phyloP scores from a whole-genome alignment of 1,140 invertebrate species.

The Watersipora subatra region DNA sequence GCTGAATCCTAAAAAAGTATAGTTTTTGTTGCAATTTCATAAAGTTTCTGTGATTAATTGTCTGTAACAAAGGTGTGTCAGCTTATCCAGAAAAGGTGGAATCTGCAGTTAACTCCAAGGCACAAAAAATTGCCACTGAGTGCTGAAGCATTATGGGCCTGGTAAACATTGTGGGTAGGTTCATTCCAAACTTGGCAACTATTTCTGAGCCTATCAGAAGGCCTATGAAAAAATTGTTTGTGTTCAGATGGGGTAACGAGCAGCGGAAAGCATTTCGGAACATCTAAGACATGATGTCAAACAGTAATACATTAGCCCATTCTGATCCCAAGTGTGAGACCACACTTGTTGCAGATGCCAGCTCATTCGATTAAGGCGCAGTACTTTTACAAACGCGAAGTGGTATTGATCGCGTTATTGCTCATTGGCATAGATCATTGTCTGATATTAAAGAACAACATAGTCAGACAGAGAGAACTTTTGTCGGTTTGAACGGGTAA shows the following conservation, averaged over 20 bases:
- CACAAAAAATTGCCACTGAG: slow-evolving; percentile 9
- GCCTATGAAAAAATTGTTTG: neutral
- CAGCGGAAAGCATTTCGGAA: neutral
- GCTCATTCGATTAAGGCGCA: slow-evolving; percentile 6
- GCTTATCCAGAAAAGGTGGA: neutral
- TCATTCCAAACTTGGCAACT: slow-evolving; percentile 9
- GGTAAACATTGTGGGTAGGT: slow-evolving; percentile 2
- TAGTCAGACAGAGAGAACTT: slow-evolving; percentile 13
- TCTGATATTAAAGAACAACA: slow-evolving; percentile 12
- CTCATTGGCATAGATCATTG: neutral
- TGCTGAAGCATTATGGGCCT: slow-evolving; percentile 17
- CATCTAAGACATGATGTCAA: neutral
- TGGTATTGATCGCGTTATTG: neutral
- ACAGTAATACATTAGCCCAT: neutral
- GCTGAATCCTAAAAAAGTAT: slow-evolving; percentile 14
- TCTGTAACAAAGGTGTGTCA: neutral
- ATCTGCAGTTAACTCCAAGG: neutral
- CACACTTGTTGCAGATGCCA: too few species aligned
- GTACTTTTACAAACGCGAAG: neutral
- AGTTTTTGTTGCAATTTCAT: slow-evolving; percentile 4
- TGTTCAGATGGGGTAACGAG: neutral
- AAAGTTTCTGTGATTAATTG: slow-evolving; percentile 10
- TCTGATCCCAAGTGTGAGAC: neutral
- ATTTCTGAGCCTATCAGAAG: neutral
- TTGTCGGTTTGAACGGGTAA: slow-evolving; percentile 11